A percentile compares a stretch with the other conserved stretches of the same genome.
These are phyloP conservation scores for Molossus alvarezi DNA, from an alignment of 2,797 vertebrate species.

Conservation along the genomic window DNA sequence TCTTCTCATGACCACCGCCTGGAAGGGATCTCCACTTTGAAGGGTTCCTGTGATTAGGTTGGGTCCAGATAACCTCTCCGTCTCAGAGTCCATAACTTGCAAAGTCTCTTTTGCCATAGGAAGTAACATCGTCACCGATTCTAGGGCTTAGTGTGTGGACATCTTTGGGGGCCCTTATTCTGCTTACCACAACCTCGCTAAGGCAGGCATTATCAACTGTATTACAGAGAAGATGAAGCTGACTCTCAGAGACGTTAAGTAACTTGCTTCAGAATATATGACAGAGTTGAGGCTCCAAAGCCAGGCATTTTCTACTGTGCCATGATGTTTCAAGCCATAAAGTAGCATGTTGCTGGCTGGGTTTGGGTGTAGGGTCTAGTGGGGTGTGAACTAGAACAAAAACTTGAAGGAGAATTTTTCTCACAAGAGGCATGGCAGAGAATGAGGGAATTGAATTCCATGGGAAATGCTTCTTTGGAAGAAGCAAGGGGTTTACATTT, in stretches of 20 bases:
- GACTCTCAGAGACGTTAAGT: constrained; percentile 2
- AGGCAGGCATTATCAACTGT: not conserved
- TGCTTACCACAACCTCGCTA: not conserved
- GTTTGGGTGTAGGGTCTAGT: not conserved
- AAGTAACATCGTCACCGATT: not conserved
- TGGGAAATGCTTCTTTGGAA: not conserved
- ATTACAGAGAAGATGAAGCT: constrained; percentile 9
- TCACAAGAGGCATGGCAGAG: not conserved
- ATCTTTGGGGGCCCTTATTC: not conserved
- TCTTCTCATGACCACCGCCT: not conserved
- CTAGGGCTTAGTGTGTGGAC: not conserved
- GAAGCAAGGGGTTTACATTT: constrained; percentile 32
- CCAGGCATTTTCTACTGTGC: not conserved
- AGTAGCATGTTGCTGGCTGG: not conserved
- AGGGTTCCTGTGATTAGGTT: not conserved
- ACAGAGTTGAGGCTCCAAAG: not conserved
- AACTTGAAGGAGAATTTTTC: not conserved
- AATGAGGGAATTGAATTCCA: not conserved
- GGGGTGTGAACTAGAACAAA: not conserved
- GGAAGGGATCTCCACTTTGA: not conserved
- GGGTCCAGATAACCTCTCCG: not conserved
- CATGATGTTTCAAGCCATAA: not conserved
- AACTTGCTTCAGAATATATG: not conserved
- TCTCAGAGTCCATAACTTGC: not conserved
- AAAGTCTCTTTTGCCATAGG: not conserved